Evolutionary conservation across 2,797 vertebrate species (phyloP).

Genomic region (Rousettus madagascariensis): DNA sequence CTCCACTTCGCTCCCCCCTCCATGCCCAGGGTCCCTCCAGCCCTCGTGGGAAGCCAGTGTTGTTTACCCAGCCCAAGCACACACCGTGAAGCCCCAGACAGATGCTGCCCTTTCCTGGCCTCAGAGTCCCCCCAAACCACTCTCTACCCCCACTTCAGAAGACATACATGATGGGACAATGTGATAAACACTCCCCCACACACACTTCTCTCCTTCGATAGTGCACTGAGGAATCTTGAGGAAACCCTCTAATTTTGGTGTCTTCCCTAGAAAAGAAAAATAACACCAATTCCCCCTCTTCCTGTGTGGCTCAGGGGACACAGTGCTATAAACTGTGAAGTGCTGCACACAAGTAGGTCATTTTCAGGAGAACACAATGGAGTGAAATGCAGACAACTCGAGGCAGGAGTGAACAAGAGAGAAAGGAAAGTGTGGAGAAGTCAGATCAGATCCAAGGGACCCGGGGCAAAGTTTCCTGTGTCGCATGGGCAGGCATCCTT

Average conservation of each 20-base stretch:
- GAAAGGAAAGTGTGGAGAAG: neutral
- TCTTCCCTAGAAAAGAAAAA: neutral
- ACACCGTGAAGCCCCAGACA: neutral
- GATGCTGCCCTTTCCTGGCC: neutral
- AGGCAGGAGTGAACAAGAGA: neutral
- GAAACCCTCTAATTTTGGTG: neutral
- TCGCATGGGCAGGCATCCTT: neutral
- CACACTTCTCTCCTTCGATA: neutral
- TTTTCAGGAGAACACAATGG: neutral
- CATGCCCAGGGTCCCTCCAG: neutral
- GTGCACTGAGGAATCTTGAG: neutral
- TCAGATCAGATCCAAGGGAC: neutral
- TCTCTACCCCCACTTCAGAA: neutral
- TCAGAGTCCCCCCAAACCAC: neutral
- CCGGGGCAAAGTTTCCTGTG: neutral
- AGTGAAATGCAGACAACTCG: neutral
- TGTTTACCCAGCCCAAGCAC: slow-evolving; percentile 27
- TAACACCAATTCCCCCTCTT: neutral
- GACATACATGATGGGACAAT: neutral
- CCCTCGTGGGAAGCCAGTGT: slow-evolving; percentile 14
- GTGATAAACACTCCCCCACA: neutral
- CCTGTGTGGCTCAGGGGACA: neutral
- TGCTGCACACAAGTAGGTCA: neutral
- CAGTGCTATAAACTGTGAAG: neutral
- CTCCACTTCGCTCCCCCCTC: neutral